Base-by-base conservation (phyloP, 2,113 vertebrate species). In the Sula dactylatra region DNA sequence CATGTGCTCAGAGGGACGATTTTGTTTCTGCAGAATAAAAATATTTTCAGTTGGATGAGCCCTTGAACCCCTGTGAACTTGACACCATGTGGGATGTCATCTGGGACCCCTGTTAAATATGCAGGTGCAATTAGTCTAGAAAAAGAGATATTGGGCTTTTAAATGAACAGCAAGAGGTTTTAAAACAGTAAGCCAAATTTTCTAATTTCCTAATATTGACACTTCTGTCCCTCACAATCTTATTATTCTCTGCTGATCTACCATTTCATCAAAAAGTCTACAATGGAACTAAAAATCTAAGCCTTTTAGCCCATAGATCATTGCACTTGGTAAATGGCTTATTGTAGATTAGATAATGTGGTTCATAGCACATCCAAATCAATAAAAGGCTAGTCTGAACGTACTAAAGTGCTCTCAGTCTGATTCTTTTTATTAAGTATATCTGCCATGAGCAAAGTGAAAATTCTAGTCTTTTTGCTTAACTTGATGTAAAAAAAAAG, bases 161-260 rank as follows among this genome's bases (percentile, higher is more conserved):
- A 94, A 59, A 91, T 77, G 88, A 86, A 84, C 78, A 86, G 85
- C 90, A 87, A 95, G 89, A 96, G 88, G 96, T 92, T 96, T 98
- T 97, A 93, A 94, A 97, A 96, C 74, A 86, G 96, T 97, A 97
- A 97, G 97, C 86, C 93, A 95, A 98, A 97, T 97, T 98, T 98
- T 98, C 97, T 97, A 86, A 97, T 98, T 99, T 98, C 96, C 97
- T 98, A 97, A 97, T 98, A 98, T 98, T 98, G 98, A 98, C 98
- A 98, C 97, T 98, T 96, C 95, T 98, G 97, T 98, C 98, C 98
- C 94, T 86, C 96, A 93, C 93, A 98, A 98, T 98, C 97, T 97
- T 97, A 97, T 98, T 98, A 98, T 98, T 98, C 97, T 98, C 97
- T 97, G 94, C 97, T 96, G 98, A 98, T 98, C 98, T 98, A 97